phyloP scores from a whole-genome alignment of 2,888 invertebrate species.

The Nomada lathburiana region DNA sequence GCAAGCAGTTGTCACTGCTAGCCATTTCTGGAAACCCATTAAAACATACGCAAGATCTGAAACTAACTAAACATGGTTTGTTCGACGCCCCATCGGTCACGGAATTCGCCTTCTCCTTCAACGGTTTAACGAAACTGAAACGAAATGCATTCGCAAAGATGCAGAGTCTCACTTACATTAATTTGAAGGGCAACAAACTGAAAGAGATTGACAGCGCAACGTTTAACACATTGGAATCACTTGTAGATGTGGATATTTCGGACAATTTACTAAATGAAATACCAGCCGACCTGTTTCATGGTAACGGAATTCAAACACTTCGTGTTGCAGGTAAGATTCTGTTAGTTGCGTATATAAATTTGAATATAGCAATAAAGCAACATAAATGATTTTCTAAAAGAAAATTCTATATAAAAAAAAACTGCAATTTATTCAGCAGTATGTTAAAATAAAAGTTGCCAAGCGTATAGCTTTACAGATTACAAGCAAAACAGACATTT shows the following conservation, averaged over 20 bases:
- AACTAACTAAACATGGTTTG: constrained; percentile 84
- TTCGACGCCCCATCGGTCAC: constrained; percentile 88
- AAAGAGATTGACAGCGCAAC: constrained; percentile 87
- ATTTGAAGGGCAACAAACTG: constrained; percentile 89
- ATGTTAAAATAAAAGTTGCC: not conserved
- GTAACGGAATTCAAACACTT: constrained; percentile 89
- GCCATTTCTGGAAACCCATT: constrained; percentile 89
- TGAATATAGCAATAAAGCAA: not conserved
- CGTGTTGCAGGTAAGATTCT: constrained; percentile 72
- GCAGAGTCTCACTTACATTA: constrained; percentile 88
- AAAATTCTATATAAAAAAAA: not conserved
- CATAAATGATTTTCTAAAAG: not conserved
- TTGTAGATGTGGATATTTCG: constrained; percentile 91
- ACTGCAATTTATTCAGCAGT: not conserved
- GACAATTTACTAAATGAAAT: constrained; percentile 89
- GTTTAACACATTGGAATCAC: constrained; percentile 87
- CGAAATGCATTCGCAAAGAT: constrained; percentile 88
- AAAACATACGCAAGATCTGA: constrained; percentile 77
- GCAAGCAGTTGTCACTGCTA: constrained; percentile 88
- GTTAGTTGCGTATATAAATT: not conserved
- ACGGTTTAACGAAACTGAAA: constrained; percentile 88
- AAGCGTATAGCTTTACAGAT: too few species aligned
- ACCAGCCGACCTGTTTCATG: constrained; percentile 88
- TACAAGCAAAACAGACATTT: not conserved
- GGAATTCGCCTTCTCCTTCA: constrained; percentile 90